Percentiles rank a stretch among this genome's conserved stretches.
Evolutionary conservation across 2,888 invertebrate species (phyloP).

Genomic region (Aporophyla lueneburgensis): DNA sequence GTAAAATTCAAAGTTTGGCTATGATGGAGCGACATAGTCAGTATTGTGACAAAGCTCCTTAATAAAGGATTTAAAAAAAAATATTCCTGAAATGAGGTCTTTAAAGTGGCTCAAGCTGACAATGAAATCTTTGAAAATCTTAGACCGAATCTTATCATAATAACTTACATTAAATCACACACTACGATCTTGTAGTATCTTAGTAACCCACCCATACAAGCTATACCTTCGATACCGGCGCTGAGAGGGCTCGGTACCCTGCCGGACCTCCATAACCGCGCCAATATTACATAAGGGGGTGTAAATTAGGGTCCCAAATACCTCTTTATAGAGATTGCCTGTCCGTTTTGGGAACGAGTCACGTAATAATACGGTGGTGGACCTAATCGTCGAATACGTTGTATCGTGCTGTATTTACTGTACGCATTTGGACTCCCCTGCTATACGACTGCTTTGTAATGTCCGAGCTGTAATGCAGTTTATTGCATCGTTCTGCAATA

Average conservation of each 20-base stretch:
- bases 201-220: conserved; percentile 41
- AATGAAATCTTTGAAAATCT: not conserved
- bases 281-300: conserved; percentile 87
- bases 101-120: not conserved
- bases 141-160: conserved; percentile 9
- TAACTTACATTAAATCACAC: conserved; percentile 26
- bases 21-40: no score
- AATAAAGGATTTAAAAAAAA: no score
- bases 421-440: conserved; percentile 66
- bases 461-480: conserved; percentile 58
- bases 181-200: conserved; percentile 25
- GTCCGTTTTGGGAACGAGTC: conserved; percentile 84
- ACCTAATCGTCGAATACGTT: conserved; percentile 78
- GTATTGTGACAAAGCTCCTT: no score
- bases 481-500: conserved; percentile 54
- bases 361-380: conserved; percentile 87
- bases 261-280: conserved; percentile 84
- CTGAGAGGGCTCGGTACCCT: conserved; percentile 72
- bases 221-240: conserved; percentile 65
- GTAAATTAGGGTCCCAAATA: conserved; percentile 89
- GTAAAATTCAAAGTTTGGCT: no score
- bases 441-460: conserved; percentile 47
- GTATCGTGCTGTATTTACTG: conserved; percentile 77
- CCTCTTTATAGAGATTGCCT: conserved; percentile 88
- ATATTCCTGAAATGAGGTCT: not conserved